Evolutionary conservation across 2,113 vertebrate genomes (phyloP), one percentile per base, ranked within the genome.

Genomic region (Antigone vipio): DNA sequence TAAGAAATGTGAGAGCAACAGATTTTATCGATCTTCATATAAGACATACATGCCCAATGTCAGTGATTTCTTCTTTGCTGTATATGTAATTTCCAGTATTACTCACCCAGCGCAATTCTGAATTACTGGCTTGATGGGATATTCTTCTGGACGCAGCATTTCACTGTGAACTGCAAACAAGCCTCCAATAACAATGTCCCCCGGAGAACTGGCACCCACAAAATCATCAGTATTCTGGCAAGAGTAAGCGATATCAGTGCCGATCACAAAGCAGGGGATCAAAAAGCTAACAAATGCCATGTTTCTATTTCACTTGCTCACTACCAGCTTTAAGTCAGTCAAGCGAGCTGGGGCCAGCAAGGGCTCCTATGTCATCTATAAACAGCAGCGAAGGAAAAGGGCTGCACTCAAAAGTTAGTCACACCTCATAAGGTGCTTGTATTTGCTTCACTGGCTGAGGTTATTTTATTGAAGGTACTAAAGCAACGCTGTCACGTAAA

Each of bases 81-180:
- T 22, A 14, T 11, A 27, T 53, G 4, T 19, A 8, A 44, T 85
- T 77, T 59, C 59, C 89, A 44, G 24, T 23, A 62, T 67, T 93
- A 98, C 98, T 99, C 84, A 99, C 99, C 97, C 96, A 74, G 95
- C 91, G 67, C 99, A 99, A 12, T 93, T 96, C 75, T 97, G 95
- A 60, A 96, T 95, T n/a, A 97, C 92, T 38, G 98, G 98, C 69
- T 93, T 91, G 67, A 95, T 91, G 75, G 98, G 97, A 29, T 96
- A 56, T 38, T 93, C 91, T 56, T 94, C 91, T 55, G 97, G 96
- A 53, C 73, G 94, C 75, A 98, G 40, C 97, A 98, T 98, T 97
- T 97, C 98, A 0, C 97, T 92, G 19, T 98, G 98, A 86, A 98
- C 94, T 56, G 98, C 97, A 91, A 98, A 98, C 80, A 98, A 93